Base-by-base conservation (phyloP, 2,797 vertebrate species). In the Capromys pilorides region DNA sequence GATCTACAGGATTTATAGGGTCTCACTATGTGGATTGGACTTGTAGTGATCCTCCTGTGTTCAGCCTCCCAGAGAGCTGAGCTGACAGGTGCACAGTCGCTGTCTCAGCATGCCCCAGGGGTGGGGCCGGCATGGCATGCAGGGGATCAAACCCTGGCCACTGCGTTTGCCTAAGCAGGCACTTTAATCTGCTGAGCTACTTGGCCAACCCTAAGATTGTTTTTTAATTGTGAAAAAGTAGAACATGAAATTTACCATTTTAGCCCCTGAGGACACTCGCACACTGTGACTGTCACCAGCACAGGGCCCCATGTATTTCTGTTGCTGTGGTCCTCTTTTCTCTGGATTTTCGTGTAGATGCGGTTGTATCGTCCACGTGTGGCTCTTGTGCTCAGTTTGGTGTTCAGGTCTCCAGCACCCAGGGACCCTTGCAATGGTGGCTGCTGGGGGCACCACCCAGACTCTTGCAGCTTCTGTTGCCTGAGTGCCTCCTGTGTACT, bases 301-400 rank as follows among this genome's bases (percentile, higher is more conserved):
- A 77, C 26, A 6, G 13, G 26, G 5, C 18, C 2, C 73, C 26
- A 1, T 2, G 73, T 14, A 4, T 28, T 49, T 31, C 41, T 49
- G 26, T 49, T 1, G 13, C 41, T 59, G 5, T 24, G n/a, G 11
- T 36, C 22, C 26, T 16, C 22, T 8, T 39, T 14, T n/a, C 24
- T 11, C 45, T 36, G 78, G 33, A 12, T 24, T 13, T 57, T n/a
- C 33, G 13, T 36, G 28, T 24, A n/a, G 49, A 13, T 13, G 19
- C 2, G 33, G 78, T 19, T 1, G 19, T 31, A 3, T 0, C 4
- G 31, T n/a, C 28, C 19, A 19, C 2, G 18, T 9, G 2, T 31
- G 75, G 41, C 6, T 39, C 45, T 4, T 4, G 2, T 1, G 16
- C 19, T 22, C 77, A 51, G 77, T n/a, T 19, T 8, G 28, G 75